Evolutionary conservation across 1,140 invertebrate genomes (phyloP).

Genomic region (Phymastichus coffea): DNA sequence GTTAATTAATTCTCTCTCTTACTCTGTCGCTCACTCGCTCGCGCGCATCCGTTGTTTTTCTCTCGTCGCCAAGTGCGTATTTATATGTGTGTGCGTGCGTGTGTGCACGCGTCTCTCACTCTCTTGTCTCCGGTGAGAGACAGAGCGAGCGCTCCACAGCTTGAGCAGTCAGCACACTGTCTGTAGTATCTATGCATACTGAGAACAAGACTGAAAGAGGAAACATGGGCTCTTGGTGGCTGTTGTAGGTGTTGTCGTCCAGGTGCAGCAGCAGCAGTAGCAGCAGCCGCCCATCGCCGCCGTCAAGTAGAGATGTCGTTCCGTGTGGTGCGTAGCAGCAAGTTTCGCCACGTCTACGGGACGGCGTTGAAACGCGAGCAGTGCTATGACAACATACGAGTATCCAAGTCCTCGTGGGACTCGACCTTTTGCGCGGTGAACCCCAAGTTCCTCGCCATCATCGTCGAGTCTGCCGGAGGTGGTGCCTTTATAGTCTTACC

Average conservation of each 20-base stretch:
- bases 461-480: constrained; percentile 97
- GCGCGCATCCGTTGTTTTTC: neutral
- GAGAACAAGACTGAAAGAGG: too few species aligned
- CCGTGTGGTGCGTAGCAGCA: constrained; percentile 92
- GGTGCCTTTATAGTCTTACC: constrained; percentile 98
- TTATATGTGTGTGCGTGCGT: neutral
- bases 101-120: too few species aligned
- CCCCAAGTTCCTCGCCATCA: constrained; percentile 98
- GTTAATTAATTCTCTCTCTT: constrained; percentile 2
- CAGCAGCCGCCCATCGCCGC: too few species aligned
- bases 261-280: too few species aligned
- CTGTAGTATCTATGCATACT: too few species aligned
- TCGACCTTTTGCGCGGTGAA: constrained; percentile 98
- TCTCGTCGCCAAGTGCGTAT: neutral
- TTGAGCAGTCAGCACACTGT: too few species aligned
- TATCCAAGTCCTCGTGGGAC: constrained; percentile 98
- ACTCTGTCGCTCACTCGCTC: neutral
- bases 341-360: constrained; percentile 99
- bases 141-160: too few species aligned
- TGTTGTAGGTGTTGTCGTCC: too few species aligned
- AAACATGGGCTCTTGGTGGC: too few species aligned
- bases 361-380: constrained; percentile 94
- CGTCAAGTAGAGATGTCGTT: constrained; percentile 93
- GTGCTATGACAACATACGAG: constrained; percentile 98
- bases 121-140: too few species aligned